Percentiles rank a stretch among this genome's conserved stretches.
These are phyloP conservation scores for Dallia pectoralis DNA, from an alignment of 2,797 vertebrate species.

Conservation along the genomic window DNA sequence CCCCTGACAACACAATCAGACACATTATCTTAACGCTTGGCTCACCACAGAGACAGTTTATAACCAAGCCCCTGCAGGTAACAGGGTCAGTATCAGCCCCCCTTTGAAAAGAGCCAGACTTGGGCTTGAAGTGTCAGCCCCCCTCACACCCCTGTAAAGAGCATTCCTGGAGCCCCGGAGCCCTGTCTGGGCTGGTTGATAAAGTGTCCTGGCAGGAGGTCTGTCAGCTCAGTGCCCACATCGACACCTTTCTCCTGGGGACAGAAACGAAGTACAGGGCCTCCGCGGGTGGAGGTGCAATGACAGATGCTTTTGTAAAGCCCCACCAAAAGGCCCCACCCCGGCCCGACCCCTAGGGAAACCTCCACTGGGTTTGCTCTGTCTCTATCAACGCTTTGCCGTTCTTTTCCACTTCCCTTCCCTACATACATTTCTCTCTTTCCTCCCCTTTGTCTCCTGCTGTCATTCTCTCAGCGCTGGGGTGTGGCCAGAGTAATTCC, in stretches of 20 bases:
- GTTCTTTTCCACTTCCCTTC: background rate
- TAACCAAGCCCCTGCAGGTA: constrained; percentile 17
- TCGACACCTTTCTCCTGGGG: constrained; percentile 38
- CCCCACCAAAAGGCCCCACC: constrained; percentile 12
- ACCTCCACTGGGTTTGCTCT: no score
- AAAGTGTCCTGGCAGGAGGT: constrained; percentile 43
- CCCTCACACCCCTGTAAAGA: constrained; percentile 14
- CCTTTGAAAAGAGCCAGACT: background rate
- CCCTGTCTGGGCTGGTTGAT: constrained; percentile 41
- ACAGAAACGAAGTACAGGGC: constrained; percentile 18
- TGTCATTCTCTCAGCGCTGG: background rate
- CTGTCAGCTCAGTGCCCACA: constrained; percentile 45
- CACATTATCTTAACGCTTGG: constrained; percentile 7
- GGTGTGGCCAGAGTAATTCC: background rate
- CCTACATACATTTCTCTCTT: background rate
- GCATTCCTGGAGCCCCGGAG: constrained; percentile 20
- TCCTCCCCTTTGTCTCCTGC: background rate
- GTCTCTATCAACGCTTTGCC: background rate
- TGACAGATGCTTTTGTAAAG: constrained; percentile 31
- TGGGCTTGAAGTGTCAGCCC: background rate
- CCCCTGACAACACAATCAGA: constrained; percentile 17
- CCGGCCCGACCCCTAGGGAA: no score
- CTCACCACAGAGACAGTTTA: background rate
- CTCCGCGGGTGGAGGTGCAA: constrained; percentile 31
- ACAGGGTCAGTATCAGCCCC: constrained; percentile 10